A percentile compares a stretch with the other conserved stretches of the same genome.
Evolutionary conservation across 2,113 vertebrate species (phyloP).

Genomic region (Antigone vipio): DNA sequence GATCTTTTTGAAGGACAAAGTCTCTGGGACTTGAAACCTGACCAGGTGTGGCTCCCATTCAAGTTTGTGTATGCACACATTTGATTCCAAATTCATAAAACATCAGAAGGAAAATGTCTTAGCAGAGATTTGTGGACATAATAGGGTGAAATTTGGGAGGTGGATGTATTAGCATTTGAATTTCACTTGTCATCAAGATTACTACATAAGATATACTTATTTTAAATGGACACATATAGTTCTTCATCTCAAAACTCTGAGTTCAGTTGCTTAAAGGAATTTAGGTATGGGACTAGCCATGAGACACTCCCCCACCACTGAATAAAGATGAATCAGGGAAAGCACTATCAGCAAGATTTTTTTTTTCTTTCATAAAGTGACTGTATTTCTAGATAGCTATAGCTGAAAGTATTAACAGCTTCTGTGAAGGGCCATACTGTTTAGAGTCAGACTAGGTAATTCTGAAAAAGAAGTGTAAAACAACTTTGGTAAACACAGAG

Average conservation of each 20-base stretch:
- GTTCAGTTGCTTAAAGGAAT: not conserved
- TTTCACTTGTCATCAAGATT: not conserved
- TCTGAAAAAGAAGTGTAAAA: not conserved
- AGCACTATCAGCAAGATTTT: not conserved
- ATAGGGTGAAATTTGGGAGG: not conserved
- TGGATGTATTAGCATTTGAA: not conserved
- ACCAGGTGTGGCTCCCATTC: not conserved
- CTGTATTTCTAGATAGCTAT: not conserved
- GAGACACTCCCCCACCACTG: not conserved
- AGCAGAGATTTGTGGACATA: not conserved
- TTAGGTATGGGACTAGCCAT: not conserved
- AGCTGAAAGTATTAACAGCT: not conserved
- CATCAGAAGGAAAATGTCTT: not conserved
- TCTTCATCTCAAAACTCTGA: not conserved
- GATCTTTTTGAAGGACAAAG: not conserved
- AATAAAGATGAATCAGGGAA: not conserved
- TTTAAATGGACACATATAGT: not conserved
- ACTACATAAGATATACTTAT: not conserved
- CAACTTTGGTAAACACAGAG: not conserved
- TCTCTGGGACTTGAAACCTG: not conserved
- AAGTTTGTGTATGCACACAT: rapidly evolving
- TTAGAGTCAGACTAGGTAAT: not conserved
- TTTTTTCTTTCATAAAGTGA: not conserved
- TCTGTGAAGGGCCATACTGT: not conserved
- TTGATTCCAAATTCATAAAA: not conserved